Conservation (phyloP, 2,797 vertebrate species). For the Sebastes baramenuke region DNA sequence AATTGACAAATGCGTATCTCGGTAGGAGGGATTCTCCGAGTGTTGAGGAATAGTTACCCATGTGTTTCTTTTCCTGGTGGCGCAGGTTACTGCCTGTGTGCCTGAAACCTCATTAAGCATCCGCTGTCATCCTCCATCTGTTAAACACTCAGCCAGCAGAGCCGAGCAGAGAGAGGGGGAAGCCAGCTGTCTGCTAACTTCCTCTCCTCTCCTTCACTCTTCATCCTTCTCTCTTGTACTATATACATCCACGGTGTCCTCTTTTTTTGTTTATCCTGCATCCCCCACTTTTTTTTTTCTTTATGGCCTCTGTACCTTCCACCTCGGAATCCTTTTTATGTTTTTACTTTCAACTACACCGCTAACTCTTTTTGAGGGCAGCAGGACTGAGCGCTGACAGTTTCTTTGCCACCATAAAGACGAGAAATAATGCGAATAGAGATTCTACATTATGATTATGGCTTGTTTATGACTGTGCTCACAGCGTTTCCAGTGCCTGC, state of each 20-base stretch:
- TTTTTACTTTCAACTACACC: slow-evolving; percentile 2
- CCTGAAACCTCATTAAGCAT: slow-evolving; percentile 83
- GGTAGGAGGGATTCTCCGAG: slow-evolving; percentile 55
- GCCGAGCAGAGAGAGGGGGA: slow-evolving; percentile 37
- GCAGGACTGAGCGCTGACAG: slow-evolving; percentile 16
- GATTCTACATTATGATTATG: slow-evolving; percentile 68
- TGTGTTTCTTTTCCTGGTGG: slow-evolving; percentile 80
- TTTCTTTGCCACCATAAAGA: slow-evolving; percentile 36
- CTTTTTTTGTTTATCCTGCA: background rate
- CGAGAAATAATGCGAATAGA: slow-evolving; percentile 50
- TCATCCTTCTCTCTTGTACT: slow-evolving; percentile 9
- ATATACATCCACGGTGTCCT: slow-evolving; percentile 10
- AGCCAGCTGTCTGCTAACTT: slow-evolving; percentile 64
- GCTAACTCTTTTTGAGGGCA: slow-evolving; percentile 13
- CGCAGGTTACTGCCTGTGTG: slow-evolving; percentile 74
- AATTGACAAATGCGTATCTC: slow-evolving; percentile 68
- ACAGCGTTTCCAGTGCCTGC: slow-evolving; percentile 18
- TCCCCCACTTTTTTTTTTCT: background rate
- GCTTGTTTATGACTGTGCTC: slow-evolving; percentile 55
- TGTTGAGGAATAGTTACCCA: slow-evolving; percentile 75
- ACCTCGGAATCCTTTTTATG: background rate
- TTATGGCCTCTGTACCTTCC: slow-evolving; percentile 1
- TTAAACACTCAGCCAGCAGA: slow-evolving; percentile 74
- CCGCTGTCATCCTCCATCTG: slow-evolving; percentile 83
- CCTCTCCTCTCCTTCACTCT: slow-evolving; percentile 26